Base-by-base conservation (phyloP, 2,113 vertebrate species). In the Erpornis zantholeuca region DNA sequence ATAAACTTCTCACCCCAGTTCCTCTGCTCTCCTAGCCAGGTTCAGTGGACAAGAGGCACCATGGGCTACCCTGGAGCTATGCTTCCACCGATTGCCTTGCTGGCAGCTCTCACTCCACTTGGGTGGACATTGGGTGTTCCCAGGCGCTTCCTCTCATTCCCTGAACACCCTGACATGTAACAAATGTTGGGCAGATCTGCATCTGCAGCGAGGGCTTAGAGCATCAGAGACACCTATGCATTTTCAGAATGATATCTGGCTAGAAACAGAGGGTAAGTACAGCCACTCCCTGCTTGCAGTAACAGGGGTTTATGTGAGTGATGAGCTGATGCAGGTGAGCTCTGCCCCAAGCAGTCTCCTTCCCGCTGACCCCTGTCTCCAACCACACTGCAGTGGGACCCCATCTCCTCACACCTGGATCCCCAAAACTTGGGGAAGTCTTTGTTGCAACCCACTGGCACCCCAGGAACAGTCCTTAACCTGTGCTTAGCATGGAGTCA, bases 101-200 rank as follows among this genome's bases (percentile, higher is more conserved):
- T 76, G 47, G 42, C 4, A 9, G 42, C 24, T 66, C 72, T 86
- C 66, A 36, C 7, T 38, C 29, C 45, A 11, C 15, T 10, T 4
- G 2, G 12, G 1, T 50, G 57, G 64, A 45, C 15, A 15, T 1
- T 31, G 61, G 7, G 15, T 78, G 44, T 28, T 60, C 54, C 36
- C 71, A 27, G 4, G 1, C 47, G 5, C 11, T 12, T 47, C 52
- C 10, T 81, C 31, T 76, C 0, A 0, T 75, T 42, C n/a, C 52
- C 38, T 53, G 49, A 23, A 21, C 17, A 47, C 29, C 19, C n/a
- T 25, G n/a, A 27, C 31, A 40, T 4, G 9, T 8, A 50, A 52
- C 2, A 2, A 52, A 23, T 31, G 31, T 54, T 33, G 47, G 15
- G 5, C 52, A 66, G 29, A 60, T 60, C 75, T 61, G 10, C 52